Percentiles rank a stretch among this genome's conserved stretches.
Conservation (phyloP, 2,888 invertebrate species). For the Helicoverpa assulta region DNA sequence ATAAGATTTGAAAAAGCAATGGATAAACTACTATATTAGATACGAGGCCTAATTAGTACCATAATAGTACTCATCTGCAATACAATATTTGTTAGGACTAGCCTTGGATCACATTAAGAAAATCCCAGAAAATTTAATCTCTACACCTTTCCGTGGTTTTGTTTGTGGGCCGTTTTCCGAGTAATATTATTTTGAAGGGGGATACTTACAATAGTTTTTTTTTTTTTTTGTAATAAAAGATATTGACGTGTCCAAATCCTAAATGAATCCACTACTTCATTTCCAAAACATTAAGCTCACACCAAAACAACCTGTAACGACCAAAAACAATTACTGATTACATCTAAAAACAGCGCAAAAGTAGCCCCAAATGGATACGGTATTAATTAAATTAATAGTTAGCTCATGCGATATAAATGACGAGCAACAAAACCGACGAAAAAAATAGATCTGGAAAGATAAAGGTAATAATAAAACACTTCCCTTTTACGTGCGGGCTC, state of each 20-base stretch:
- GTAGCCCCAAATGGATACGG: slow-evolving; percentile 80
- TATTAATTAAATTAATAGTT: slow-evolving; percentile 89
- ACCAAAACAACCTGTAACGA: slow-evolving; percentile 70
- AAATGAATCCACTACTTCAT: slow-evolving; percentile 42
- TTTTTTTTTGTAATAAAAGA: no score
- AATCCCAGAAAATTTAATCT: no score
- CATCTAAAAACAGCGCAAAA: slow-evolving; percentile 76
- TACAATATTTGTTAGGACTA: no score
- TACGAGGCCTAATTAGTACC: no score
- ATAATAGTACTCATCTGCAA: no score
- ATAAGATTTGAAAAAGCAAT: no score
- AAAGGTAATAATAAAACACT: slow-evolving; percentile 88
- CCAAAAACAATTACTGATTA: slow-evolving; percentile 74
- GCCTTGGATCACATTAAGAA: no score
- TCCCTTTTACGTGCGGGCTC: slow-evolving; percentile 75
- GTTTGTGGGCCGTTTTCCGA: no score
- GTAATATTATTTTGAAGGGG: no score
- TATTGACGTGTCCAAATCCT: not conserved
- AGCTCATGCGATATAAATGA: slow-evolving; percentile 87
- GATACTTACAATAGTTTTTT: no score
- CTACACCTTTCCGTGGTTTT: no score
- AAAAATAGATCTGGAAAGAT: slow-evolving; percentile 85
- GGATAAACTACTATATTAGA: no score
- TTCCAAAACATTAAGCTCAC: slow-evolving; percentile 64
- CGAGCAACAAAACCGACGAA: slow-evolving; percentile 82